Percentiles rank a stretch among this genome's conserved stretches.
These are phyloP conservation scores for Alces alces DNA, from an alignment of 2,113 vertebrate genomes.

Conservation along the genomic window DNA sequence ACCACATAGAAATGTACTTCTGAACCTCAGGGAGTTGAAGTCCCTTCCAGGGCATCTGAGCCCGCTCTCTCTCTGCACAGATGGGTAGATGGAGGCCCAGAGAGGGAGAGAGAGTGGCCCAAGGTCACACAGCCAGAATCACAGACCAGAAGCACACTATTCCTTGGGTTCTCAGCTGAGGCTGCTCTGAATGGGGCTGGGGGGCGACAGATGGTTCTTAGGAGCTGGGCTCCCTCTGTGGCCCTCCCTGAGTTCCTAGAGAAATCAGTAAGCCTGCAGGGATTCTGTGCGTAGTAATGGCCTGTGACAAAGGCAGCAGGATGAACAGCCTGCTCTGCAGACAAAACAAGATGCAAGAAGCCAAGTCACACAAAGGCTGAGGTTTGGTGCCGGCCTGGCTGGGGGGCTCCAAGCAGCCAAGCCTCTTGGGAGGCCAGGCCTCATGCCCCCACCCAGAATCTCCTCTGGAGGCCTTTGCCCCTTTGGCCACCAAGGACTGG, in stretches of 20 bases:
- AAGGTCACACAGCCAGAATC: not conserved
- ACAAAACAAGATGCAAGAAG: conserved; percentile 71
- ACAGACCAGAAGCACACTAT: not conserved
- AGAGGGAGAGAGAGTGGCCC: not conserved
- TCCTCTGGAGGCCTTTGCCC: conserved; percentile 25
- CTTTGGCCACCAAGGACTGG: not conserved
- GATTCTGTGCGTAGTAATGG: conserved; percentile 71
- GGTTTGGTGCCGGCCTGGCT: conserved; percentile 31
- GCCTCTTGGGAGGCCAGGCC: conserved; percentile 21
- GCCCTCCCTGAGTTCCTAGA: conserved; percentile 53
- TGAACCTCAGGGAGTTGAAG: not conserved
- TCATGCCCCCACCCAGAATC: not conserved
- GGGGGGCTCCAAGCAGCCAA: conserved; percentile 8
- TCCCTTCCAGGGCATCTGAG: not conserved
- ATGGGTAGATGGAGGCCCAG: not conserved
- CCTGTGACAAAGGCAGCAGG: conserved; percentile 63
- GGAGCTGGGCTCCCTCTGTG: not conserved
- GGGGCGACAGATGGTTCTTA: not conserved
- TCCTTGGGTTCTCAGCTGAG: not conserved
- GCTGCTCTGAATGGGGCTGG: not conserved
- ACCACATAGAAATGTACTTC: not conserved
- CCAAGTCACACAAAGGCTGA: conserved; percentile 62
- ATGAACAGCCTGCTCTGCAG: conserved; percentile 64
- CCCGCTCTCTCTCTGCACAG: not conserved
- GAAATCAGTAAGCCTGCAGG: conserved; percentile 62